Base-by-base conservation (phyloP, 2,113 vertebrate species). In the Syngnathus scovelli region DNA sequence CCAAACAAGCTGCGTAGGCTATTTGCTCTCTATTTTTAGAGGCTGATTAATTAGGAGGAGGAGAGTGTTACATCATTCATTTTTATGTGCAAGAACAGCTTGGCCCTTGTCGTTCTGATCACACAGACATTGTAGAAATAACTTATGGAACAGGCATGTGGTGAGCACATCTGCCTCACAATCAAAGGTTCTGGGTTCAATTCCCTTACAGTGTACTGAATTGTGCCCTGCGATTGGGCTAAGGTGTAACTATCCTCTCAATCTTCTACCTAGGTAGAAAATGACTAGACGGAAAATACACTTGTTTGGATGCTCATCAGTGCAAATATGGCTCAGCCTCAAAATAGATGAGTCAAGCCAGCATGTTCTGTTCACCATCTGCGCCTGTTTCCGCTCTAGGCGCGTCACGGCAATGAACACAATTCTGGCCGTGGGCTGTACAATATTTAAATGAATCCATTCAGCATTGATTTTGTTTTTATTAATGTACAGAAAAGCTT, bases 21-120 rank as follows among this genome's bases (percentile, higher is more conserved):
- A 77, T 62, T 76, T 62, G 39, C 74, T 78, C 62, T 66, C 80
- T 87, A 75, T 84, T 78, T 75, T 78, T 44, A 85, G 81, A 62
- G 69, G 73, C 68, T 83, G 78, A 82, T 79, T 81, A 72, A 79
- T 80, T 68, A 83, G 66, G 60, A 78, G 52, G 56, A 72, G 77
- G 52, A 72, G 81, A 64, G 55, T 65, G 15, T 76, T 78, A 66
- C 68, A 62, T 79, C 74, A 81, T 52, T 51, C 68, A 65, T 19
- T 74, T 79, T 72, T 12, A 43, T 21, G 36, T 12, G 19, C 18
- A 7, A 27, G 39, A 43, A 62, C 61, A 27, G 39, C 61, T 23
- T 43, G n/a, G 11, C 18, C 38, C 36, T 38, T 38, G 16, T 38
- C 18, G 5, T 19, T 60, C 18, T 12, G 18, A 19, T 38, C 7